Conservation (phyloP, 1,140 invertebrate species). For the Atta texana region DNA sequence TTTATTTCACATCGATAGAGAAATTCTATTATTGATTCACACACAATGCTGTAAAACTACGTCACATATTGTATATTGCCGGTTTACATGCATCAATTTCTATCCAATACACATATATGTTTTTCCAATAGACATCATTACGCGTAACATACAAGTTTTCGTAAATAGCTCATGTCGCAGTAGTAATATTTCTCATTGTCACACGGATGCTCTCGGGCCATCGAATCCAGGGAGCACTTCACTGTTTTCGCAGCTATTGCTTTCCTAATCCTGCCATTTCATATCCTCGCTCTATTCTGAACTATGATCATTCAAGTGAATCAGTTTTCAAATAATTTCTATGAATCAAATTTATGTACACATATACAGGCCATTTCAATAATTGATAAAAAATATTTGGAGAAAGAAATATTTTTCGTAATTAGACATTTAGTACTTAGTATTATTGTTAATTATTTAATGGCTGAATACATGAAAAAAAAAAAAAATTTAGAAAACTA, state of each 20-base stretch:
- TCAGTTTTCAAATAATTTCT: conserved; percentile 9
- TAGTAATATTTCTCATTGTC: conserved; percentile 45
- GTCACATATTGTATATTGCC: not conserved
- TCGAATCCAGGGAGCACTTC: conserved; percentile 29
- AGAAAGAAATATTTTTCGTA: not conserved
- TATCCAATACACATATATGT: not conserved
- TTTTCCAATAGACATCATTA: conserved; percentile 30
- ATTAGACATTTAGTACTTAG: not conserved
- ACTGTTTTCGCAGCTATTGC: conserved; percentile 17
- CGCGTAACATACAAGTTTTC: conserved; percentile 30
- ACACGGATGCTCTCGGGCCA: conserved; percentile 19
- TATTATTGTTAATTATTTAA: not conserved
- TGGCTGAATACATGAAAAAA: not conserved
- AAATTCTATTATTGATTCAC: conserved; percentile 5
- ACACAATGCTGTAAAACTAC: not conserved
- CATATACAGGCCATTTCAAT: not conserved
- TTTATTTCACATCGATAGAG: not conserved
- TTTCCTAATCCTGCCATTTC: conserved; percentile 14
- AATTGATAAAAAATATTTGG: not conserved
- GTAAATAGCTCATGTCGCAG: not conserved
- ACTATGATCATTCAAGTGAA: conserved; percentile 2
- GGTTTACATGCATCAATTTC: not conserved
- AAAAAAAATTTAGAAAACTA: not conserved
- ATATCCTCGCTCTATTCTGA: not conserved
- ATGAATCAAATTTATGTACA: conserved; percentile 17